Conservation (phyloP, 1,140 invertebrate genomes). For the Drosophila kohkoa region DNA sequence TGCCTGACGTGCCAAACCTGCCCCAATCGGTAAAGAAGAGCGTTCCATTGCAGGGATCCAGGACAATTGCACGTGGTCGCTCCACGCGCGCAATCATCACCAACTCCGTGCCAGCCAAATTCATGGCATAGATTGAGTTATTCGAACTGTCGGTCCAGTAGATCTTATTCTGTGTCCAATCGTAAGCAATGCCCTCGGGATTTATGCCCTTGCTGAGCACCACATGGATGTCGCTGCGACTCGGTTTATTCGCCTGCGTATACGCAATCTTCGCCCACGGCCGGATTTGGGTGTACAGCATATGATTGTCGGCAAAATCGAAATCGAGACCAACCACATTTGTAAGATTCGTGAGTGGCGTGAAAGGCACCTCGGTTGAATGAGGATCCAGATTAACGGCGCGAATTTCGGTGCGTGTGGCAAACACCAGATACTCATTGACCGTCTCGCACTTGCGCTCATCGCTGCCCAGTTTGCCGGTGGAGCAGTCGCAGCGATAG, state of each 20-base stretch:
- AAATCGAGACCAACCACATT: constrained; percentile 99
- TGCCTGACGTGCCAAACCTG: constrained; percentile 95
- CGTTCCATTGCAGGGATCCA: constrained; percentile 98
- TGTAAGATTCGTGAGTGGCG: constrained; percentile 94
- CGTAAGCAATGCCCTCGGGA: constrained; percentile 97
- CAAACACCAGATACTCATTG: constrained; percentile 95
- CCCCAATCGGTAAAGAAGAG: constrained; percentile 98
- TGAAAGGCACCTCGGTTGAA: constrained; percentile 93
- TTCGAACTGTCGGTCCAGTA: constrained; percentile 99
- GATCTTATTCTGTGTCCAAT: constrained; percentile 98
- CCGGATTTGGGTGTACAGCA: constrained; percentile 96
- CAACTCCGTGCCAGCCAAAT: constrained; percentile 94
- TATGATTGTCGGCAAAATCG: constrained; percentile 94
- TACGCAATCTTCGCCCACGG: constrained; percentile 95
- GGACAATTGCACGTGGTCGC: constrained; percentile 96
- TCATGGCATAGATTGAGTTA: constrained; percentile 97
- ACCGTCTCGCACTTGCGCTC: constrained; percentile 91
- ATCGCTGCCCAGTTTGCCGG: constrained; percentile 89
- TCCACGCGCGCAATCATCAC: constrained; percentile 97
- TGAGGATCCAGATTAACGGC: constrained; percentile 93
- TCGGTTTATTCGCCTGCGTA: constrained; percentile 89
- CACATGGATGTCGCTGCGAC: constrained; percentile 88
- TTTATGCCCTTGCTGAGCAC: constrained; percentile 94
- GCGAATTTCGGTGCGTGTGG: constrained; percentile 95
- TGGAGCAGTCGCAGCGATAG: constrained; percentile 95